Conservation (phyloP, 2,113 vertebrate genomes). For the Mohoua ochrocephala region DNA sequence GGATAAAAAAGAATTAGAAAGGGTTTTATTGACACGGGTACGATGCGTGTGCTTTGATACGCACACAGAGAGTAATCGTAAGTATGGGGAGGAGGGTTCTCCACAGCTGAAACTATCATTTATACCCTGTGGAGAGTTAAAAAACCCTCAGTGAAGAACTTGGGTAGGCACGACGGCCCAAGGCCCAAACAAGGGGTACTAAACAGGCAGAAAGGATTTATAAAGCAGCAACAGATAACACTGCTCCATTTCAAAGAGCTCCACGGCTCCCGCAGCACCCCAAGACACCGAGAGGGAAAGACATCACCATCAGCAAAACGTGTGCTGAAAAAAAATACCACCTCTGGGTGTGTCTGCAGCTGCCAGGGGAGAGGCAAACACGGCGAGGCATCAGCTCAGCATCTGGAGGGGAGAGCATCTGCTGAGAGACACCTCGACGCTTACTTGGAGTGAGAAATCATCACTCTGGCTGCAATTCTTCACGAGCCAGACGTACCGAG, state of each 20-base stretch:
- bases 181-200: background rate
- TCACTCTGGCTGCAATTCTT: slow-evolving; percentile 26
- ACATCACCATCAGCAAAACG: background rate
- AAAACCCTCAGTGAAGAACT: background rate
- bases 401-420: background rate
- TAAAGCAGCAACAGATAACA: background rate
- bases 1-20: slow-evolving; percentile 40
- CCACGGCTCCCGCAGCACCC: background rate
- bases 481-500: slow-evolving; percentile 2
- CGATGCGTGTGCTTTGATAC: background rate
- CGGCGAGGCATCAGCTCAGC: background rate
- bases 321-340: background rate
- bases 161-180: background rate
- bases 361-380: background rate
- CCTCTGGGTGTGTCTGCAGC: background rate
- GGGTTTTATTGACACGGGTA: background rate
- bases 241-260: background rate
- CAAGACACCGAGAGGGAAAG: background rate
- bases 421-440: background rate
- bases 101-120: background rate
- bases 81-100: background rate
- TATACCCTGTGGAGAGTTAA: background rate
- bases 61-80: background rate
- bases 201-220: background rate
- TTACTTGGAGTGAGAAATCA: slow-evolving; percentile 35